Conservation (phyloP, 2,797 vertebrate genomes). For the Macroramphosus scolopax region DNA sequence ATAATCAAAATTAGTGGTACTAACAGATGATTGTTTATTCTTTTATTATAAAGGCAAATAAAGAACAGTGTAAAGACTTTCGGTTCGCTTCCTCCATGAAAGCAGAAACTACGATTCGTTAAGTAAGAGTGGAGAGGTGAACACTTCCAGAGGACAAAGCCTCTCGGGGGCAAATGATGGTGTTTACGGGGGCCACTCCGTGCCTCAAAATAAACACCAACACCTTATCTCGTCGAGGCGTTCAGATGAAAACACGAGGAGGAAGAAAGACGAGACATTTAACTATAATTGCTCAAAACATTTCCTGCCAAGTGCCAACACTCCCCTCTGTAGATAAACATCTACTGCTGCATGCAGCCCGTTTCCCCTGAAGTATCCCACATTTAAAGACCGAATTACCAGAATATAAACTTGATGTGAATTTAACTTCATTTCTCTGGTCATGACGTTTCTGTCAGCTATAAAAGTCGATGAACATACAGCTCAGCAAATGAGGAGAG, state of each 20-base stretch:
- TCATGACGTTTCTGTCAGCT: constrained; percentile 41
- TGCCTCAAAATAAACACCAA: constrained; percentile 56
- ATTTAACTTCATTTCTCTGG: constrained; percentile 42
- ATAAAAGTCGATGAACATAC: constrained; percentile 46
- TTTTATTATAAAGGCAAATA: too few species aligned
- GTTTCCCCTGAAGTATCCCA: constrained; percentile 18
- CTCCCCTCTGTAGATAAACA: constrained; percentile 37
- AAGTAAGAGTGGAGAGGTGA: too few species aligned
- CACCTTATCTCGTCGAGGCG: constrained; percentile 55
- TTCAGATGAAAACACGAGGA: constrained; percentile 36
- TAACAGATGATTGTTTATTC: too few species aligned
- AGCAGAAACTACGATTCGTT: too few species aligned
- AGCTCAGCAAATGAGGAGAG: constrained; percentile 11
- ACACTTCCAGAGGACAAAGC: constrained; percentile 32
- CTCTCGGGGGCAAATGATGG: constrained; percentile 31
- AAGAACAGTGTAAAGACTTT: too few species aligned
- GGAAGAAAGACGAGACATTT: constrained; percentile 7
- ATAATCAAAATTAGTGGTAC: too few species aligned
- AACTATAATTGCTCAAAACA: constrained; percentile 46
- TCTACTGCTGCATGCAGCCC: constrained; percentile 1
- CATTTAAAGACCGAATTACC: constrained; percentile 55
- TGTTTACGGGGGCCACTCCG: constrained; percentile 54
- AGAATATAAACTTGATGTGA: constrained; percentile 45
- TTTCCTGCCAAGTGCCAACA: constrained; percentile 29
- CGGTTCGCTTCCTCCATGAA: too few species aligned